Base-by-base conservation (phyloP, 1,140 invertebrate species). In the Daktulosphaira vitifoliae region DNA sequence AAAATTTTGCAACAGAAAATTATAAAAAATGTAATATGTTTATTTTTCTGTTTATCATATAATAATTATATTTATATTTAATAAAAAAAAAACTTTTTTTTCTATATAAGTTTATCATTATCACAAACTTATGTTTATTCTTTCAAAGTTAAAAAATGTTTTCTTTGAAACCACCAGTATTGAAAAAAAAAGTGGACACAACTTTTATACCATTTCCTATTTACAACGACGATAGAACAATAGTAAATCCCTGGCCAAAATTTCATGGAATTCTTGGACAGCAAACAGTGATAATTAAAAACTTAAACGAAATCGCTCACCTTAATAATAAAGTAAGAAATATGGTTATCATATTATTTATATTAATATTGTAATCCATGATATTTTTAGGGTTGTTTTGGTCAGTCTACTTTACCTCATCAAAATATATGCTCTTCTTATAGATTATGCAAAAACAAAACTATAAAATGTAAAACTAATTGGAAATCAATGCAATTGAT, bases 311-410 rank as follows among this genome's bases (percentile, higher is more conserved):
- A 6, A 62, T 29, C 20, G 25, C 16, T 6, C 25, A 23, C 13
- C 42, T 62, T 20, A 3, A 5, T 11, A 29, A 46, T 46, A 16
- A 26, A 16, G 54, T 62, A 18, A 20, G 54, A 44, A 33, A 22
- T 13, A 1, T 23, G 4, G 9, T 23, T 7, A 16, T 7, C 9
- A 44, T 44, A 16, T 44, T 44, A 11, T 16, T n/a, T 18, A 0
- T 20, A 39, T 54, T 3, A n/a, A 8, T 25, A 20, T 18, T 1
- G 13, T n/a, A n/a, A n/a, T n/a, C n/a, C 23, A 16, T 48, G 26
- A 13, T 48, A 46, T 20, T 48, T 33, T n/a, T 13, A 62, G 56
- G 56, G 56, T 48, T 46, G 11, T 48, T 62, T 48, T 62, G 56
- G 56, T 18, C 42, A 62, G n/a, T 48, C 7, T 15, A 42, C 25